phyloP scores from a whole-genome alignment of 2,797 vertebrate genomes.

The Erithacus rubecula region DNA sequence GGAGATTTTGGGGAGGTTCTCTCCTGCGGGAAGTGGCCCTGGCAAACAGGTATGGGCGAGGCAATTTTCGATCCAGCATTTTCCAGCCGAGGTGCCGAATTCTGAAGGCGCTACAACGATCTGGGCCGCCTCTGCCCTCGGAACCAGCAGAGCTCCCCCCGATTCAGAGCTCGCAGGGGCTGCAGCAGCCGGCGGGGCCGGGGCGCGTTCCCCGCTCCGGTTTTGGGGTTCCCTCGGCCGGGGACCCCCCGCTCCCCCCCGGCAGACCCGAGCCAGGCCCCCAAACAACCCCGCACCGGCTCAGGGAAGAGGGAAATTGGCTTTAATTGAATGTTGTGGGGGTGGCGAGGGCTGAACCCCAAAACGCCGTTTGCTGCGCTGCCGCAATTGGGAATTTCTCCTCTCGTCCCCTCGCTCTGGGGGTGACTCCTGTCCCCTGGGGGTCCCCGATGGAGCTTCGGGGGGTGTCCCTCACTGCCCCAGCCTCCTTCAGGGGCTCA shows the following conservation, averaged over 20 bases:
- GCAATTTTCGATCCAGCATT: rapidly evolving
- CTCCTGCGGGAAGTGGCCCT: neutral
- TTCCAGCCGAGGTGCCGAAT: rapidly evolving
- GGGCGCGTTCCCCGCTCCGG: rapidly evolving
- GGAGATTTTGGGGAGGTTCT: rapidly evolving
- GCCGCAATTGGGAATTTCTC: rapidly evolving
- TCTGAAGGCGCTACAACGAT: rapidly evolving
- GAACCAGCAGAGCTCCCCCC: rapidly evolving
- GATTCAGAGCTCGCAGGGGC: rapidly evolving
- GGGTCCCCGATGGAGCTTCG: neutral
- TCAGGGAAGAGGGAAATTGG: rapidly evolving
- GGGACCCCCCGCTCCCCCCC: neutral
- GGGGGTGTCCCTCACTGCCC: neutral
- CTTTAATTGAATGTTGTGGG: rapidly evolving
- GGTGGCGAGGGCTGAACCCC: neutral
- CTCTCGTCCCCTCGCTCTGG: neutral
- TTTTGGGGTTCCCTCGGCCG: rapidly evolving
- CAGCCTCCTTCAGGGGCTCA: rapidly evolving
- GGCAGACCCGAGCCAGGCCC: neutral
- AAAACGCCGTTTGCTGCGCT: neutral
- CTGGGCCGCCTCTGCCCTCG: rapidly evolving
- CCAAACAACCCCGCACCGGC: neutral
- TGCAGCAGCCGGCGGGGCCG: neutral
- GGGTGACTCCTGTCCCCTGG: neutral
- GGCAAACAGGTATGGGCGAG: rapidly evolving